phyloP scores from a whole-genome alignment of 2,888 invertebrate species.

The Diaperis boleti region DNA sequence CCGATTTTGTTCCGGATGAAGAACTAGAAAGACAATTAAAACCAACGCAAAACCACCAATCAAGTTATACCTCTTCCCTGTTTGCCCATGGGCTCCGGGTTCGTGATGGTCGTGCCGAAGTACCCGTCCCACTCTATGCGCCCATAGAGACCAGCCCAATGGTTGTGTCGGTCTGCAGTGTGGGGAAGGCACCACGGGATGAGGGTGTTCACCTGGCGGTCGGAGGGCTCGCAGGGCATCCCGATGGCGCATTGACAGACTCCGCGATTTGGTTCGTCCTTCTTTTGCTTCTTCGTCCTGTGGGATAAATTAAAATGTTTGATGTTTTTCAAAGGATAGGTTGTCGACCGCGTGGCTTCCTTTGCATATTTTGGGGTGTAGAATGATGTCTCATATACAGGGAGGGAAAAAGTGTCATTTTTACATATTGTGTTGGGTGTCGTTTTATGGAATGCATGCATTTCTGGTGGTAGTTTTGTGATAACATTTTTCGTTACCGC shows the following conservation, averaged over 20 bases:
- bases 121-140: conserved; percentile 86
- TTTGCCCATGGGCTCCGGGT: conserved; percentile 93
- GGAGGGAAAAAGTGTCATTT: too few relatives aligned
- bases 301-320: too few relatives aligned
- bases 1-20: conserved; percentile 84
- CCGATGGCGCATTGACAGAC: conserved; percentile 83
- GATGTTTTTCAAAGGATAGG: too few relatives aligned
- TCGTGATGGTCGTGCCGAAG: conserved; percentile 86
- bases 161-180: conserved; percentile 86
- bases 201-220: conserved; percentile 84
- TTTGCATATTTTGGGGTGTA: too few relatives aligned
- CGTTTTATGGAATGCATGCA: too few relatives aligned
- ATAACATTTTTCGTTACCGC: too few relatives aligned
- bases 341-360: too few relatives aligned
- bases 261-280: conserved; percentile 71
- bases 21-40: conserved; percentile 65
- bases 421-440: too few relatives aligned
- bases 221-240: conserved; percentile 75
- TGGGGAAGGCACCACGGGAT: conserved; percentile 93
- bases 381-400: too few relatives aligned
- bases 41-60: neutral
- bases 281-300: conserved; percentile 67
- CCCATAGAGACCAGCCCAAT: conserved; percentile 90
- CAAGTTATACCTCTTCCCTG: conserved; percentile 75
- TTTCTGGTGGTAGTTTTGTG: too few relatives aligned